Evolutionary conservation across 2,113 vertebrate genomes (phyloP).

Genomic region (Channa argus): DNA sequence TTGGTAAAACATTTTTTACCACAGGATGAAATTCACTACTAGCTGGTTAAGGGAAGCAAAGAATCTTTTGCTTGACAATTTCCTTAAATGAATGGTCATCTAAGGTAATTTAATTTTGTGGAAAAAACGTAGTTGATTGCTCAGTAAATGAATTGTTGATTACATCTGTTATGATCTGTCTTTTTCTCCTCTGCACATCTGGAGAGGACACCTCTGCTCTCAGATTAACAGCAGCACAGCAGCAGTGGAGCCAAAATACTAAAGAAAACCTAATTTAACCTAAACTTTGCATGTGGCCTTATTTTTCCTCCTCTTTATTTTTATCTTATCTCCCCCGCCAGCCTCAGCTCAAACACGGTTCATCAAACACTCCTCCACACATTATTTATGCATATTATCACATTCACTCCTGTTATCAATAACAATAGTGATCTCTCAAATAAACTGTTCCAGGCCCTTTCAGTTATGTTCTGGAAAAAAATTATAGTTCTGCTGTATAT

Average conservation of each 20-base stretch:
- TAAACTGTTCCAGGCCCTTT: constrained; percentile 11
- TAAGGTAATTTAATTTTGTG: no score
- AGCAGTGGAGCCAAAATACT: constrained; percentile 32
- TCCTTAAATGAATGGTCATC: no score
- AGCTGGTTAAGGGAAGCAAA: no score
- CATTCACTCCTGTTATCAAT: constrained; percentile 17
- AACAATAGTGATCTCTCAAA: constrained; percentile 5
- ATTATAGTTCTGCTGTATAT: constrained; percentile 10
- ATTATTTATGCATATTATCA: constrained; percentile 26
- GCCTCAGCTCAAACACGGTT: not conserved
- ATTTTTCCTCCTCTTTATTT: not conserved
- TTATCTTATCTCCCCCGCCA: constrained; percentile 11
- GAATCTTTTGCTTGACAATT: no score
- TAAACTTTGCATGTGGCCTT: constrained; percentile 29
- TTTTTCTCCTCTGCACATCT: constrained; percentile 38
- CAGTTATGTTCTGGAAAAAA: not conserved
- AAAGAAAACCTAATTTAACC: constrained; percentile 15
- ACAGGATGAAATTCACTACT: no score
- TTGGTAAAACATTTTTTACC: no score
- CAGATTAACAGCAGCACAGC: constrained; percentile 40
- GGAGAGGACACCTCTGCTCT: constrained; percentile 41
- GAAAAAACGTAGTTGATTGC: no score
- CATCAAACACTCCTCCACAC: constrained; percentile 19
- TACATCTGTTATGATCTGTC: not conserved
- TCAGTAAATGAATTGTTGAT: not conserved